These are phyloP conservation scores for Lytechinus pictus DNA, from an alignment of 35 echinoderm and acorn worm genomes.

Conservation along the genomic window DNA sequence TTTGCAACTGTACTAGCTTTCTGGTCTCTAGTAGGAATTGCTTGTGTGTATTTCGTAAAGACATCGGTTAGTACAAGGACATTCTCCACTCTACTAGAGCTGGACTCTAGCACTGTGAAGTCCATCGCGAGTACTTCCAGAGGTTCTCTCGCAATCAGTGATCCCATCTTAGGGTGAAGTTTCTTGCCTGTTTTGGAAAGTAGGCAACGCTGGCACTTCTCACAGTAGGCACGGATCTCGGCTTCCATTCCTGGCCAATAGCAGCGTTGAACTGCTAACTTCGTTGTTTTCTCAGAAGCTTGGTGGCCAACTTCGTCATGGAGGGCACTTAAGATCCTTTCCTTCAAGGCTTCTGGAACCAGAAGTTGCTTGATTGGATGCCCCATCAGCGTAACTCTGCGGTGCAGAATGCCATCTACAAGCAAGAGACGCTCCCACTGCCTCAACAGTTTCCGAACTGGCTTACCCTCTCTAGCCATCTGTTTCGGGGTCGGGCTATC, in stretches of 20 bases:
- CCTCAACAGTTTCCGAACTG: conserved; percentile 45
- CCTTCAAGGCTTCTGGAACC: no score
- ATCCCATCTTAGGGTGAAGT: conserved; percentile 54
- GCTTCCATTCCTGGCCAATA: no score
- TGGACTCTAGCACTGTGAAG: conserved; percentile 60
- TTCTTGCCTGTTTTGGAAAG: conserved; percentile 64
- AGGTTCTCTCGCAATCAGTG: conserved; percentile 62
- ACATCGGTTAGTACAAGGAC: conserved; percentile 82
- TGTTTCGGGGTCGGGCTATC: neutral
- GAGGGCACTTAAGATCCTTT: no score
- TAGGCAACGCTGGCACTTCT: conserved; percentile 47
- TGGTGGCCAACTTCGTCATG: no score
- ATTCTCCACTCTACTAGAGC: neutral
- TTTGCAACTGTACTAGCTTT: conserved; percentile 61
- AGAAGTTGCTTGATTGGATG: no score
- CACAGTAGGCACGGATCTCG: conserved; percentile 34
- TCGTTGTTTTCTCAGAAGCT: no score
- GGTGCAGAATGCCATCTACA: conserved; percentile 50
- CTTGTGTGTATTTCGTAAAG: conserved; percentile 78
- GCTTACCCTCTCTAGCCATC: conserved; percentile 41
- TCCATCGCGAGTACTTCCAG: conserved; percentile 75
- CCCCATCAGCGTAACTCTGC: conserved; percentile 36
- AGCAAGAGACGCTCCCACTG: conserved; percentile 31
- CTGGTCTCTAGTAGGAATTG: conserved; percentile 66
- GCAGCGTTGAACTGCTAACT: no score